Base-by-base conservation (phyloP, 2,888 invertebrate genomes). In the Athripsodes cinereus region DNA sequence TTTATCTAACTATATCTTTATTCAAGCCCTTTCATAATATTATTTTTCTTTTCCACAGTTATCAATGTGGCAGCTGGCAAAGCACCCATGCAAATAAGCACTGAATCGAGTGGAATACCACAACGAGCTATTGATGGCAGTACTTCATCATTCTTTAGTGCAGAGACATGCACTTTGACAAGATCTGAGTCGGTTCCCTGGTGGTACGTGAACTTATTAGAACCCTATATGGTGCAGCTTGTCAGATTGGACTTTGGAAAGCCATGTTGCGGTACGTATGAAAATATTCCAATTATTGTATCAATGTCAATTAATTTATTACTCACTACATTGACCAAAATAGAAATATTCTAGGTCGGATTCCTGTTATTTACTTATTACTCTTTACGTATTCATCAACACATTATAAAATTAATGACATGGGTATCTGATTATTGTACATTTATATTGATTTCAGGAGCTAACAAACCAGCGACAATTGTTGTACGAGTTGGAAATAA, bases 151-250 rank as follows among this genome's bases (percentile, higher is more conserved):
- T 83, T 85, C 69, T 94, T 88, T 77, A 90, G 81, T 67, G 73
- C 86, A 1, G 90, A 91, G 65, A 94, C 94, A 1, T 95, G 95
- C 73, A 92, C 93, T 0, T 81, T 93, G 52, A 93, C 93, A 1
- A 88, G 87, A 72, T 71, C 86, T 0, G 94, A 94, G 72, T 76
- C 85, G n/a, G 83, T 86, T 22, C 93, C 94, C 1, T 94, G 94
- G 94, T 95, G 94, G 93, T 95, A 95, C 75, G 94, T 95, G 67
- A 95, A 95, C 74, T 82, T 95, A 1, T 79, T 95, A 62, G 95
- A 95, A 70, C 94, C 95, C 0, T 95, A 95, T 72, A 94, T 95
- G 92, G 93, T 95, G 61, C 94, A 95, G 71, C 79, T 95, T 59
- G 94, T 95, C 22, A 79, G 94, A 48, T 76, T 95, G 59, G 94